phyloP scores from a whole-genome alignment of 2,113 vertebrate genomes.

The Himantopus leucocephalus region DNA sequence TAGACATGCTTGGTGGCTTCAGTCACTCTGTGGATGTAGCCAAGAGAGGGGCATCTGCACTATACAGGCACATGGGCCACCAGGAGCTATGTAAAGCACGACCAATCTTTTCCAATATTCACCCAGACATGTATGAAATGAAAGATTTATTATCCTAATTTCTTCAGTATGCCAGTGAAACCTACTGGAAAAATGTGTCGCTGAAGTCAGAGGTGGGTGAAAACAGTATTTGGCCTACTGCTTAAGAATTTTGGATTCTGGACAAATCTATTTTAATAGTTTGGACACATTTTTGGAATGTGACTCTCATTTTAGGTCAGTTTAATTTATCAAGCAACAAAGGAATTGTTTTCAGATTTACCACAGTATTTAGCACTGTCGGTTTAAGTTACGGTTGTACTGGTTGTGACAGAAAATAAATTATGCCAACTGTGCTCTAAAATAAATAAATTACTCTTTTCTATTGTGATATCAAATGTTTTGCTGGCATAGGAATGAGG shows the following conservation, averaged over 20 bases:
- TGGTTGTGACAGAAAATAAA: neutral
- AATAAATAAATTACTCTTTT: neutral
- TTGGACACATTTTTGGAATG: neutral
- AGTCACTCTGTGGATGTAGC: neutral
- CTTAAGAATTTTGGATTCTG: neutral
- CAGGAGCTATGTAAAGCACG: neutral
- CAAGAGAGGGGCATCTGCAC: neutral
- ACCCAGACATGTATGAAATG: neutral
- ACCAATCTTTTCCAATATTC: neutral
- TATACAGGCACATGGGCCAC: neutral
- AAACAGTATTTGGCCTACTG: neutral
- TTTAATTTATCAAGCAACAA: slow-evolving; percentile 12
- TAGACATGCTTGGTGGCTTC: neutral
- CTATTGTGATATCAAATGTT: neutral
- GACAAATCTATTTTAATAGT: neutral
- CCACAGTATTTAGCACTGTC: neutral
- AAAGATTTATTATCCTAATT: neutral
- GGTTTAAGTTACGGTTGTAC: neutral
- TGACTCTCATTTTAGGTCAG: neutral
- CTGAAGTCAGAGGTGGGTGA: neutral
- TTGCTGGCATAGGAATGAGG: neutral
- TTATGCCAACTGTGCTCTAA: neutral
- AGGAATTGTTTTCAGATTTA: slow-evolving; percentile 13
- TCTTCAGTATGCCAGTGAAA: neutral
- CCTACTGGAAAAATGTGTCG: neutral